Conservation (phyloP, 1,140 invertebrate species). For the Drosophila melanogaster region DNA sequence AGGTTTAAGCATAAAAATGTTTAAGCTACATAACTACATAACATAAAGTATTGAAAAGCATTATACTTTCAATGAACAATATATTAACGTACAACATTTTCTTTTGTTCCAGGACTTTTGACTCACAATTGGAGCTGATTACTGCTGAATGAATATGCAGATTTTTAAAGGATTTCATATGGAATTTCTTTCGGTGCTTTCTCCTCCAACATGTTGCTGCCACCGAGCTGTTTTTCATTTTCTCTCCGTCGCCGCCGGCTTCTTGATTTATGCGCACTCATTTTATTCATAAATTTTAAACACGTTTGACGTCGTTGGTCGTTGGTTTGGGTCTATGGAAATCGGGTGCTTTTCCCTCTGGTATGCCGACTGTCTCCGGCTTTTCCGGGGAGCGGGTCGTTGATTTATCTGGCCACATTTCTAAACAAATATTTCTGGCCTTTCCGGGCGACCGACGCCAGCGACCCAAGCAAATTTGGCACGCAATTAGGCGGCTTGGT, state of each 20-base stretch:
- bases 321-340: conserved; percentile 9
- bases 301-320: conserved; percentile 44
- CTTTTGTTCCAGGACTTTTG: too few species aligned
- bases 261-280: conserved; percentile 76
- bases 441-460: conserved; percentile 33
- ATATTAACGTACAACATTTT: too few species aligned
- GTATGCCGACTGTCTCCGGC: conserved; percentile 23
- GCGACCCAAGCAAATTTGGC: conserved; percentile 71
- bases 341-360: conserved; percentile 7
- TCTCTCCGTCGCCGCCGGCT: conserved; percentile 31
- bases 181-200: conserved; percentile 15
- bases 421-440: conserved; percentile 65
- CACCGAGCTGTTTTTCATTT: conserved; percentile 60
- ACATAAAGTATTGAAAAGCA: too few species aligned
- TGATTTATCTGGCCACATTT: conserved; percentile 79
- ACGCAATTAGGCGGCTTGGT: conserved; percentile 63
- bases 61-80: too few species aligned
- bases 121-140: background rate
- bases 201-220: conserved; percentile 29
- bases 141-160: background rate
- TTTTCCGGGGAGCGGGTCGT: conserved; percentile 11
- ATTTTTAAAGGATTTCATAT: background rate
- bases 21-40: background rate
- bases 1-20: too few species aligned
- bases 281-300: conserved; percentile 82